These are phyloP conservation scores for Ricordea florida DNA, from an alignment of 92 coral and sea anemone genomes.

Conservation along the genomic window DNA sequence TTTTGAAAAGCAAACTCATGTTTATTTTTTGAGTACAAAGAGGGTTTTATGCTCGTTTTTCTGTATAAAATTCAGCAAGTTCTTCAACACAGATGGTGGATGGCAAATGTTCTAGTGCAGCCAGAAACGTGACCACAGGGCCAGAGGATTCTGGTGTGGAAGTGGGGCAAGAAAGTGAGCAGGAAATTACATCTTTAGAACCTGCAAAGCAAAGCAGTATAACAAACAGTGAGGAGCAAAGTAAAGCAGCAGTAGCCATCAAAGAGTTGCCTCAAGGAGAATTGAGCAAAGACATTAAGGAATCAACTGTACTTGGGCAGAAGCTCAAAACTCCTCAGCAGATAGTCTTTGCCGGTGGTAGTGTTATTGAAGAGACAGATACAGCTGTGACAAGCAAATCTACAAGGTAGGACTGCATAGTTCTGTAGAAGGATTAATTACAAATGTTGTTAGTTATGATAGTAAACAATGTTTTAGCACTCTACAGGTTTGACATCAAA, in stretches of 20 bases:
- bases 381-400: constrained; percentile 17
- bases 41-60: not conserved
- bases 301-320: not conserved
- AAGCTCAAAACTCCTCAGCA: not conserved
- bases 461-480: not conserved
- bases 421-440: not conserved
- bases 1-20: no score
- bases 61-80: not conserved
- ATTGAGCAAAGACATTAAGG: not conserved
- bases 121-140: constrained; percentile 39
- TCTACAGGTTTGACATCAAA: not conserved
- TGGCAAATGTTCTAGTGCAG: not conserved
- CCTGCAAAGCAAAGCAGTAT: not conserved
- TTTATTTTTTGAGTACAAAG: no score
- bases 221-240: not conserved
- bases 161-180: constrained; percentile 87
- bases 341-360: constrained; percentile 49
- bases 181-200: constrained; percentile 40
- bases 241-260: not conserved
- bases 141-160: constrained; percentile 91
- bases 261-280: not conserved
- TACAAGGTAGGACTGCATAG: constrained; percentile 53
- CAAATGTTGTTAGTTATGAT: no score
- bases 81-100: not conserved
- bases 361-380: constrained; percentile 47